Percentiles rank a stretch among this genome's conserved stretches.
Conservation (phyloP, 2,113 vertebrate species). For the Canis aureus region DNA sequence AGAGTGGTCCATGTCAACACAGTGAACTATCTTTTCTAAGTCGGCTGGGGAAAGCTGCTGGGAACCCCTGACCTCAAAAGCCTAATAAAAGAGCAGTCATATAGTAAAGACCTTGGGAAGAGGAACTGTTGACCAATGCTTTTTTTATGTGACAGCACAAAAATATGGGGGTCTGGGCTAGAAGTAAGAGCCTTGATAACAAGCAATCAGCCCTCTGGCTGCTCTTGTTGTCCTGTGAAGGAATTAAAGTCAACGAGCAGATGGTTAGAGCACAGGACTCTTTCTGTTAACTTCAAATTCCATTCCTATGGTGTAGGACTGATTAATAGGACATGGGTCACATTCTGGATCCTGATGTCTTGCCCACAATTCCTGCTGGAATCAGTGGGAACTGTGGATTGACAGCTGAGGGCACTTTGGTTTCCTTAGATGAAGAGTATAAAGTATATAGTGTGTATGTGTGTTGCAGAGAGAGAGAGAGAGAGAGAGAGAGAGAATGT, state of each 20-base stretch:
- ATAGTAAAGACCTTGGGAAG: background rate
- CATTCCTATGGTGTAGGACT: slow-evolving; percentile 66
- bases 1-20: background rate
- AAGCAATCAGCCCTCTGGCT: background rate
- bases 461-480: background rate
- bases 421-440: background rate
- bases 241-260: background rate
- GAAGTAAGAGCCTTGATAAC: background rate
- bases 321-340: slow-evolving; percentile 45
- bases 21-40: background rate
- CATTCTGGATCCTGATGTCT: background rate
- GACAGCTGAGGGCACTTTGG: background rate
- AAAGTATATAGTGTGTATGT: background rate
- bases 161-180: background rate
- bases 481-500: background rate
- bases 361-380: background rate
- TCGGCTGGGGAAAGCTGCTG: background rate
- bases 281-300: slow-evolving; percentile 77
- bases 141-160: background rate
- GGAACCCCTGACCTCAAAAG: background rate
- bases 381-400: slow-evolving; percentile 31
- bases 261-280: slow-evolving; percentile 64
- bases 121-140: background rate
- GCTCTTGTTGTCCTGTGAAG: background rate
- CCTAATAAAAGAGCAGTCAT: background rate